These are phyloP conservation scores for Caenorhabditis zanzibari DNA, from an alignment of 2,888 invertebrate genomes.

Conservation along the genomic window DNA sequence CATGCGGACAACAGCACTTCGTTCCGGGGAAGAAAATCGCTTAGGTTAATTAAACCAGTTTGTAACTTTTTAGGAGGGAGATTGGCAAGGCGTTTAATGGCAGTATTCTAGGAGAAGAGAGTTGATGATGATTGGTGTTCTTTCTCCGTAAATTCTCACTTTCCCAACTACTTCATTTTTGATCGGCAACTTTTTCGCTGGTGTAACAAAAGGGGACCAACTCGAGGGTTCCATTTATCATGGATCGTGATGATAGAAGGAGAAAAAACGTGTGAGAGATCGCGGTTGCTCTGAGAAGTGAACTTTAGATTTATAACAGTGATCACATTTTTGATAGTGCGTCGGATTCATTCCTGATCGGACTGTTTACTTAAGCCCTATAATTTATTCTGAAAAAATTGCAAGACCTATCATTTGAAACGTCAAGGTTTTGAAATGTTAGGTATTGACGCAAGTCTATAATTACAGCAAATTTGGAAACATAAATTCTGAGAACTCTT, in stretches of 20 bases:
- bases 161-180: constrained; percentile 8
- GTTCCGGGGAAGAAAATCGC: constrained; percentile 24
- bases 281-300: neutral
- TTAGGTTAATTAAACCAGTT: constrained; percentile 58
- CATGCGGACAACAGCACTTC: constrained; percentile 7
- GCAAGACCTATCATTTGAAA: too few species aligned
- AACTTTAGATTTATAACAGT: too few species aligned
- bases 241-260: neutral
- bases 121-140: constrained; percentile 29
- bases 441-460: too few species aligned
- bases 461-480: too few species aligned
- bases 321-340: too few species aligned
- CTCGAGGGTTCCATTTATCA: constrained; percentile 4
- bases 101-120: neutral
- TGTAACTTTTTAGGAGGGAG: neutral
- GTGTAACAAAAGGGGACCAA: constrained; percentile 24
- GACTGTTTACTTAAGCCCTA: too few species aligned
- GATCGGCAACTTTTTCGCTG: neutral
- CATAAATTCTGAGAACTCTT: too few species aligned
- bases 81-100: neutral
- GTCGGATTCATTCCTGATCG: too few species aligned
- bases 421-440: too few species aligned
- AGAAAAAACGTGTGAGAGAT: neutral
- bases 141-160: neutral
- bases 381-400: too few species aligned